Conservation (phyloP, 2,113 vertebrate genomes). For the Pionites leucogaster region DNA sequence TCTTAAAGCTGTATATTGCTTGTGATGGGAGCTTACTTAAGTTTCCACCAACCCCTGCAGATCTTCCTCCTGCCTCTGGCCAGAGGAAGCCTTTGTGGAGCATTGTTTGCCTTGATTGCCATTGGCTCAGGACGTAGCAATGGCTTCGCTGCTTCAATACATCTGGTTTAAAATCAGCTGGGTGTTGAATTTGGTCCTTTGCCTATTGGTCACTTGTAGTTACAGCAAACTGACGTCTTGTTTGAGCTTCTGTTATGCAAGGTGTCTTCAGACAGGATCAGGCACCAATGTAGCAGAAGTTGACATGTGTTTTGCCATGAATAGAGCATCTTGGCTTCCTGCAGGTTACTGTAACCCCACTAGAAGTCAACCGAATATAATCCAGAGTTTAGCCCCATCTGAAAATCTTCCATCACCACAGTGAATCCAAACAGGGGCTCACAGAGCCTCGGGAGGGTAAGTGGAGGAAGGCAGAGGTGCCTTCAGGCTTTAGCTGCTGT, state of each 20-base stretch:
- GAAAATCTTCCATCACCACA: slow-evolving; percentile 73
- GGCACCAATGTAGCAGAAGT: neutral
- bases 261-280: neutral
- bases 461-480: slow-evolving; percentile 60
- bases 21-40: accelerated
- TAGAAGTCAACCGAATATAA: slow-evolving; percentile 84
- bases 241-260: neutral
- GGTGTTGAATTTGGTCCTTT: neutral
- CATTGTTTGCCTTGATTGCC: neutral
- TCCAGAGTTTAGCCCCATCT: slow-evolving; percentile 82
- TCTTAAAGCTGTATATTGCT: neutral
- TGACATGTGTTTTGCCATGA: neutral
- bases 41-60: neutral
- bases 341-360: slow-evolving; percentile 81
- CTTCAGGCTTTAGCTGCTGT: slow-evolving; percentile 45
- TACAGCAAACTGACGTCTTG: accelerated
- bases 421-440: slow-evolving; percentile 69
- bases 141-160: neutral
- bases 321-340: slow-evolving; percentile 69
- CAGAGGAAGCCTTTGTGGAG: neutral
- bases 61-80: neutral
- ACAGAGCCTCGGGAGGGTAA: slow-evolving; percentile 77
- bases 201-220: neutral
- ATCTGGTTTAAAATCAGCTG: neutral
- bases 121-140: neutral